Conservation (phyloP, 2,113 vertebrate species). For the Oryctolagus cuniculus region mOryCun1.1 NC_091433.1:56300001-56300500, state of each 20-base stretch:
- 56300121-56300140: slow-evolving; percentile 92
- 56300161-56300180: slow-evolving; percentile 89
- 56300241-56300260: slow-evolving; percentile 83
- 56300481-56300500: slow-evolving; percentile 87
- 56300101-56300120: slow-evolving; percentile 94
- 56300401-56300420: slow-evolving; percentile 81
- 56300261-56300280: slow-evolving; percentile 83
- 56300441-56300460: slow-evolving; percentile 84
- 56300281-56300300: slow-evolving; percentile 87
- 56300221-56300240: slow-evolving; percentile 86
- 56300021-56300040: slow-evolving; percentile 96
- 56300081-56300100: slow-evolving; percentile 92
- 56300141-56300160: slow-evolving; percentile 91
- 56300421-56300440: slow-evolving; percentile 84
- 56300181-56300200: slow-evolving; percentile 90
- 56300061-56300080: slow-evolving; percentile 98
- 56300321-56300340: slow-evolving; percentile 81
- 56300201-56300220: slow-evolving; percentile 90
- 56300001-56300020: slow-evolving; percentile 94
- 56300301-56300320: slow-evolving; percentile 71
- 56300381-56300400: slow-evolving; percentile 86
- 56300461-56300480: slow-evolving; percentile 86
- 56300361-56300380: slow-evolving; percentile 82
- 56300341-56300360: slow-evolving; percentile 85
- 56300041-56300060: slow-evolving; percentile 97